A percentile compares a stretch with the other conserved stretches of the same genome.
Evolutionary conservation across 2,113 vertebrate genomes (phyloP).

Genomic region (Apteryx mantelli): DNA sequence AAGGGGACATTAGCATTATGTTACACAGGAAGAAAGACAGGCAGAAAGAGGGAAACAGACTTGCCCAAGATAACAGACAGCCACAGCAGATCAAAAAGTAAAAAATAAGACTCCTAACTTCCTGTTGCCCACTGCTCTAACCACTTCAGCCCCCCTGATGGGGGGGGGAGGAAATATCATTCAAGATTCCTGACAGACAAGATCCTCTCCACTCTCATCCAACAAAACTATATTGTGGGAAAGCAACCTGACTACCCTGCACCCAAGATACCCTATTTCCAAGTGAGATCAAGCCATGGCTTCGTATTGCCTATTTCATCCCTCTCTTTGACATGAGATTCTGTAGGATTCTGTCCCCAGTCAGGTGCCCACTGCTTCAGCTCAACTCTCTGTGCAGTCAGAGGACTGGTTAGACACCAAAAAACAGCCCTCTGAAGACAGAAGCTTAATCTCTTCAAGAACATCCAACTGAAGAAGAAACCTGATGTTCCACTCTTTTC

Average conservation of each 20-base stretch:
- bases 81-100: constrained; percentile 50
- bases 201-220: neutral
- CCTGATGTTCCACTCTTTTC: neutral
- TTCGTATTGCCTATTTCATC: neutral
- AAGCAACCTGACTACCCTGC: neutral
- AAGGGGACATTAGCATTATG: constrained; percentile 47
- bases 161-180: neutral
- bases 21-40: constrained; percentile 57
- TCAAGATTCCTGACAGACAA: neutral
- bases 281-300: rapidly evolving
- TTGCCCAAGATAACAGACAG: constrained; percentile 47
- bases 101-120: constrained; percentile 16
- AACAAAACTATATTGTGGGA: neutral
- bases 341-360: neutral
- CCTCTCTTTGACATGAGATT: neutral
- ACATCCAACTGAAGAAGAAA: neutral
- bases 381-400: neutral
- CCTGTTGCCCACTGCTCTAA: neutral
- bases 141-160: neutral
- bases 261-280: neutral
- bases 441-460: neutral
- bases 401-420: neutral
- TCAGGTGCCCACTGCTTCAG: neutral
- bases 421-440: neutral
- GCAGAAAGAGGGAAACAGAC: constrained; percentile 20